These are phyloP conservation scores for Coregonus clupeaformis DNA, from an alignment of 2,113 vertebrate genomes.

Conservation along the genomic window DNA sequence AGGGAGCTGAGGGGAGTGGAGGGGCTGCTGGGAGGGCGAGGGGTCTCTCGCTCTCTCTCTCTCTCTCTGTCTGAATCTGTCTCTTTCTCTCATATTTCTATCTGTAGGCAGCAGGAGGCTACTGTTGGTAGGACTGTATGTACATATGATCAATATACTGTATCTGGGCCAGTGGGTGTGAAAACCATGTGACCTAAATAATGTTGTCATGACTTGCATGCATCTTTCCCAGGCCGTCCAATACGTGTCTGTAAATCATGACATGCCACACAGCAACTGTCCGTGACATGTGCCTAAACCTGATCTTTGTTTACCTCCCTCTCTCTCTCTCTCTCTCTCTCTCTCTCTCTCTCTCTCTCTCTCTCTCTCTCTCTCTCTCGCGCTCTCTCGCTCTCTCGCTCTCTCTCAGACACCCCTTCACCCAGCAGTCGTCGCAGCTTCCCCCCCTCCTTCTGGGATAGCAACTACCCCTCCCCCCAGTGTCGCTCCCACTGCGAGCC, in stretches of 20 bases:
- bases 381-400: not conserved
- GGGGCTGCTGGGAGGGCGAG: no score
- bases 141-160: constrained; percentile 57
- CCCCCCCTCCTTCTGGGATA: constrained; percentile 83
- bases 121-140: constrained; percentile 49
- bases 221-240: constrained; percentile 10
- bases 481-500: constrained; percentile 70
- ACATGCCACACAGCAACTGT: constrained; percentile 5
- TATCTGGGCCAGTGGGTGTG: constrained; percentile 25
- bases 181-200: constrained; percentile 62
- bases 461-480: constrained; percentile 73
- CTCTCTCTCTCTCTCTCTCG: not conserved
- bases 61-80: not conserved
- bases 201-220: constrained; percentile 29
- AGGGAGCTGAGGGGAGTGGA: no score
- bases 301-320: not conserved
- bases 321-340: not conserved
- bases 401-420: constrained; percentile 60
- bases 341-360: not conserved
- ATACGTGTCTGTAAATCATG: constrained; percentile 36
- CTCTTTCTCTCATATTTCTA: constrained; percentile 61
- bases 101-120: constrained; percentile 64
- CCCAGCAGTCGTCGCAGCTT: constrained; percentile 72
- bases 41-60: no score
- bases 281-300: not conserved